These are phyloP conservation scores for Megalopta genalis DNA, from an alignment of 1,140 invertebrate genomes.

Conservation along the genomic window DNA sequence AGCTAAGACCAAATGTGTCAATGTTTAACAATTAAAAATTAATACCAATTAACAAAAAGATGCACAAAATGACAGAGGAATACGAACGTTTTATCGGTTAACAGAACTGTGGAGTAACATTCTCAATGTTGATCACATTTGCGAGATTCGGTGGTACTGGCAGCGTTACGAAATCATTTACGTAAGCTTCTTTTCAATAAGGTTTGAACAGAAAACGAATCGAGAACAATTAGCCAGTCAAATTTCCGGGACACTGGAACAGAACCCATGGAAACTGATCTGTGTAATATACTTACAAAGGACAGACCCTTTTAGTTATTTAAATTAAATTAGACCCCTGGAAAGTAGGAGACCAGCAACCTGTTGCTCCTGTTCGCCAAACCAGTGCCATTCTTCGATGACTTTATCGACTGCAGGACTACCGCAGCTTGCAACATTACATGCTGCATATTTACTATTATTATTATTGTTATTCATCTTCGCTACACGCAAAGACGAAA, in stretches of 20 bases:
- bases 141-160: too few relatives aligned
- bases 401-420: background rate
- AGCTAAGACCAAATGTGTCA: too few relatives aligned
- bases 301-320: slow-evolving; percentile 1
- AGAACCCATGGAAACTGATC: background rate
- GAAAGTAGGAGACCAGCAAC: slow-evolving; percentile 29
- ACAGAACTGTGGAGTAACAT: too few relatives aligned
- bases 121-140: too few relatives aligned
- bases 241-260: slow-evolving; percentile 5
- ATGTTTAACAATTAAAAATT: too few relatives aligned
- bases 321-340: slow-evolving; percentile 12
- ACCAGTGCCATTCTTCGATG: slow-evolving; percentile 4
- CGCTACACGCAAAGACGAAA: too few relatives aligned
- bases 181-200: background rate
- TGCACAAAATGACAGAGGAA: too few relatives aligned
- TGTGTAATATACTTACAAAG: background rate
- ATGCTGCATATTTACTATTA: too few relatives aligned
- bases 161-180: background rate
- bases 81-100: too few relatives aligned
- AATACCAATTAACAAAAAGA: too few relatives aligned
- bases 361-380: slow-evolving; percentile 33
- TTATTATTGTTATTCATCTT: too few relatives aligned
- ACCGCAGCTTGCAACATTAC: background rate
- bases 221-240: background rate
- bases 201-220: background rate